phyloP scores from a whole-genome alignment of 92 coral and sea anemone genomes.

The Palythoa caribaeorum region DNA sequence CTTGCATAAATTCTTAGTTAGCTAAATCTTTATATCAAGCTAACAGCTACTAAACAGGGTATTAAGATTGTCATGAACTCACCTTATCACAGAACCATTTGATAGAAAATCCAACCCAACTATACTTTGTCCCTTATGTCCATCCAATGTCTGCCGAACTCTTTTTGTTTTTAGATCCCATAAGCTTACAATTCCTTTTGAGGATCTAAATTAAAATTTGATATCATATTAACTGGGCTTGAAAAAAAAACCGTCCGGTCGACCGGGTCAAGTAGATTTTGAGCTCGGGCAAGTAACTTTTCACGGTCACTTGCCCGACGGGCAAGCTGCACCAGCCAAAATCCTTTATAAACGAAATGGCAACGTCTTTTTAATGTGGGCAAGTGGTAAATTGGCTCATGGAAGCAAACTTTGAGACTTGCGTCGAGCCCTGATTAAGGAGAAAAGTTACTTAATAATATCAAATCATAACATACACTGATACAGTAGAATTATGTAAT shows the following conservation, averaged over 20 bases:
- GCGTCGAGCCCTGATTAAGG: not conserved
- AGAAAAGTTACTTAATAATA: not conserved
- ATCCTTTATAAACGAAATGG: no score
- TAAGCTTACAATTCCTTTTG: constrained; percentile 81
- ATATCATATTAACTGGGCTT: not conserved
- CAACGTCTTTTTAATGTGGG: no score
- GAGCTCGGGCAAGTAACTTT: no score
- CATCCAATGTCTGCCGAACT: constrained; percentile 67
- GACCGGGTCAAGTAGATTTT: no score
- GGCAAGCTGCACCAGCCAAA: no score
- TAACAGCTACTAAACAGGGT: not conserved
- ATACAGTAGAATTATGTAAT: no score
- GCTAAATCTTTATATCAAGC: no score
- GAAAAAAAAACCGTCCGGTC: no score
- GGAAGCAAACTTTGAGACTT: no score
- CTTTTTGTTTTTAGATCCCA: constrained; percentile 93
- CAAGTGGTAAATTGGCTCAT: no score
- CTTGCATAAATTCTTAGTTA: not conserved
- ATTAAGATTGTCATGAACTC: not conserved
- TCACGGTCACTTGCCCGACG: no score
- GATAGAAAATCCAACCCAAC: constrained; percentile 71
- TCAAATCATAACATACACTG: not conserved
- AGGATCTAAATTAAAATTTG: constrained; percentile 58
- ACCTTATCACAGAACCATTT: constrained; percentile 78
- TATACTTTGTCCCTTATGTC: constrained; percentile 73